These are phyloP conservation scores for Carassius carassius DNA, from an alignment of 2,113 vertebrate genomes.

Conservation along the genomic window DNA sequence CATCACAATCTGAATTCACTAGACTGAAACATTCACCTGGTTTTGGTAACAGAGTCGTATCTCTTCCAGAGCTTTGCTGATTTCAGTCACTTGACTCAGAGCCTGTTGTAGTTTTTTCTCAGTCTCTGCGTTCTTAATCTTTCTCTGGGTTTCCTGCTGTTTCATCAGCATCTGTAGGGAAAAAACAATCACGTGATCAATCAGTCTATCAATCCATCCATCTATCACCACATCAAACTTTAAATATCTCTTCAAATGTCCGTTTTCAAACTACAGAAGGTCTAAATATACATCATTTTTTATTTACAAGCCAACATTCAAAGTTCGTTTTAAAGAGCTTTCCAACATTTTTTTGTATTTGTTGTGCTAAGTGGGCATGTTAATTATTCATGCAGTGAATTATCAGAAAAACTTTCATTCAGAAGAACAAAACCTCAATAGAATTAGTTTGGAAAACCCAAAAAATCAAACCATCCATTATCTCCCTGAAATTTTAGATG, in stretches of 20 bases:
- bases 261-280: background rate
- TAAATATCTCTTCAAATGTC: background rate
- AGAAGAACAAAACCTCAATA: background rate
- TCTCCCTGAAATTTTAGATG: background rate
- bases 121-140: slow-evolving; percentile 60
- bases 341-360: background rate
- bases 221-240: background rate
- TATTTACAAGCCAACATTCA: background rate
- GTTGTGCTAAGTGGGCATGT: background rate
- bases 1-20: background rate
- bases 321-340: background rate
- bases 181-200: background rate
- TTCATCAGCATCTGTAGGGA: slow-evolving; percentile 74
- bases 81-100: slow-evolving; percentile 69
- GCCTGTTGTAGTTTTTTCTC: slow-evolving; percentile 70
- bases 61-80: slow-evolving; percentile 67
- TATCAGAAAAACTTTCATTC: background rate
- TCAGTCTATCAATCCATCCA: background rate
- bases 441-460: background rate
- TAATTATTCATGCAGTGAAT: background rate
- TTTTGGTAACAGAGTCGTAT: slow-evolving; percentile 64
- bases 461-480: slow-evolving; percentile 10
- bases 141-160: slow-evolving; percentile 62
- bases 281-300: background rate
- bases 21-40: slow-evolving; percentile 61